phyloP scores from a whole-genome alignment of 2,113 vertebrate species.

The Nibea albiflora region DNA sequence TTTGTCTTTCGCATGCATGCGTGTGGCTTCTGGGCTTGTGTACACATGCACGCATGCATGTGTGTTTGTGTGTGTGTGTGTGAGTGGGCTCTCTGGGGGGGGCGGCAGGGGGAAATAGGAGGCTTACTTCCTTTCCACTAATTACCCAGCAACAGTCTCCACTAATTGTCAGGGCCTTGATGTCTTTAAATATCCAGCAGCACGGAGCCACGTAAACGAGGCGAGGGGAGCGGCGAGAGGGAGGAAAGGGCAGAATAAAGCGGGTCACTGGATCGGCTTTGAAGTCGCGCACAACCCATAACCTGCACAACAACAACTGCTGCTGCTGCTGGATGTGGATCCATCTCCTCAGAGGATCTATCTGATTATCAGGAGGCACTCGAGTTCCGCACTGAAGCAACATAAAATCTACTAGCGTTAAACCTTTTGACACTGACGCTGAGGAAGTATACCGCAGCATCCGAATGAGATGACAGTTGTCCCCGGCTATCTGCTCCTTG shows the following conservation, averaged over 20 bases:
- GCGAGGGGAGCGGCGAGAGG: background rate
- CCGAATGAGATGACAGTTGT: background rate
- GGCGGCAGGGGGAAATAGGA: slow-evolving; percentile 6
- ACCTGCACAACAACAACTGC: slow-evolving; percentile 23
- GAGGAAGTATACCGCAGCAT: background rate
- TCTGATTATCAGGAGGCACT: background rate
- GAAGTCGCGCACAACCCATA: slow-evolving; percentile 31
- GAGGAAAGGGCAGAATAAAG: slow-evolving; percentile 36
- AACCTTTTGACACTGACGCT: background rate
- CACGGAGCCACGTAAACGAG: slow-evolving; percentile 23
- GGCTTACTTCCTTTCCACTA: slow-evolving; percentile 69
- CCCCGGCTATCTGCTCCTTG: background rate
- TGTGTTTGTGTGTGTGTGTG: background rate
- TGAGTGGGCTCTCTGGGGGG: slow-evolving; percentile 23
- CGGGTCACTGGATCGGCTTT: slow-evolving; percentile 46
- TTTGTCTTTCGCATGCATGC: background rate
- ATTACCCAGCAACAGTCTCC: slow-evolving; percentile 70
- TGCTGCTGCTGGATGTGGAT: slow-evolving; percentile 26
- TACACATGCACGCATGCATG: background rate
- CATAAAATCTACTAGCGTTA: background rate
- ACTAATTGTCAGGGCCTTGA: slow-evolving; percentile 66
- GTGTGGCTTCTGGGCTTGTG: slow-evolving; percentile 8
- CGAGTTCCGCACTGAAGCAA: background rate
- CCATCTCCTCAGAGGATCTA: background rate
- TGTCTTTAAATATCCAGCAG: slow-evolving; percentile 66